phyloP scores from a whole-genome alignment of 2,888 invertebrate species.

The Anodontia alba region DNA sequence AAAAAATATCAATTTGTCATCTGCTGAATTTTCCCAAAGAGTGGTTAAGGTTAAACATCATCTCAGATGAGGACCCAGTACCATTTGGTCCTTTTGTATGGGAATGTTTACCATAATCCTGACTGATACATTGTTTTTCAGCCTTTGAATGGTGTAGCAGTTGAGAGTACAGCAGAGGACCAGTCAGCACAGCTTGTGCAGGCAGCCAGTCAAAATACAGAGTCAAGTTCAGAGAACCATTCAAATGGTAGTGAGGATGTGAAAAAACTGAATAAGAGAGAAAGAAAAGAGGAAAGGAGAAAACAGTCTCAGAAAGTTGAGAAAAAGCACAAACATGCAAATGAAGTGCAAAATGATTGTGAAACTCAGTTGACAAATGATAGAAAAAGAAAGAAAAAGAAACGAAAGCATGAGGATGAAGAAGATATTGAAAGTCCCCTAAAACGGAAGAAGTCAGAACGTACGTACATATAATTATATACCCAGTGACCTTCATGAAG shows the following conservation, averaged over 20 bases:
- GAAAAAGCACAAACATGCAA: constrained; percentile 44
- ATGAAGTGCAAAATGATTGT: constrained; percentile 30
- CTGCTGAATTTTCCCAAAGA: no score
- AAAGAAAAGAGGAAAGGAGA: constrained; percentile 70
- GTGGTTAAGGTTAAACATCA: no score
- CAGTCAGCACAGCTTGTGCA: not conserved
- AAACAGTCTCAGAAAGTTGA: constrained; percentile 65
- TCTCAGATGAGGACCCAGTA: no score
- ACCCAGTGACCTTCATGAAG: no score
- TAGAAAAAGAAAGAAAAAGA: constrained; percentile 85
- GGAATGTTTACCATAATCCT: no score
- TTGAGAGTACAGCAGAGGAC: not conserved
- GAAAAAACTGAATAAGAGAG: constrained; percentile 67
- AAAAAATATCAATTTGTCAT: no score
- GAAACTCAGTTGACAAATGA: constrained; percentile 27
- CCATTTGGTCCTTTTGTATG: no score
- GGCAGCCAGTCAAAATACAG: not conserved
- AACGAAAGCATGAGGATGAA: constrained; percentile 46
- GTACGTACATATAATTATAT: no score
- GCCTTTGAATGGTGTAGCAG: not conserved
- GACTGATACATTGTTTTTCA: no score
- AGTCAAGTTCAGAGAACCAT: not conserved
- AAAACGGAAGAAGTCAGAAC: constrained; percentile 31
- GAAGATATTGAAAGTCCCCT: constrained; percentile 32
- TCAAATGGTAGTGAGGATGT: constrained; percentile 25